Base-by-base conservation (phyloP, 2,113 vertebrate genomes). In the Pelmatolapia mariae region DNA sequence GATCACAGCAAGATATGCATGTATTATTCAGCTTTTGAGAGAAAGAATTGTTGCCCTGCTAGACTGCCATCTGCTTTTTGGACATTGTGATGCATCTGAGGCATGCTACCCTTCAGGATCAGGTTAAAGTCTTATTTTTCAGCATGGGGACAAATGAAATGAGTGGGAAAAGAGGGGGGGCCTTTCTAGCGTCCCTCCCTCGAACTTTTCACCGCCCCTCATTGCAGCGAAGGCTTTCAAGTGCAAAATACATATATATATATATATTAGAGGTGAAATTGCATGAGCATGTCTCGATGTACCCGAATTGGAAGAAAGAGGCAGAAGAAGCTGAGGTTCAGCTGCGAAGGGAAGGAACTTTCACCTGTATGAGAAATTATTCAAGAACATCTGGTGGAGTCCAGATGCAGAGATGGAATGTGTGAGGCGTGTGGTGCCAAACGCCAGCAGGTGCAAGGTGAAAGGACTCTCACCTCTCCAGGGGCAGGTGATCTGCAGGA, bases 1-100 rank as follows among this genome's bases (percentile, higher is more conserved):
- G 93, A 94, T 94, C 91, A 88, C 88, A 87, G 79, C 83, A 73
- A 93, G 85, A 91, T 91, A 83, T 92, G 89, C 91, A 93, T 95
- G 92, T 92, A 92, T 96, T 96, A 95, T 95, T 94, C 93, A 95
- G 91, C 63, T 33, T 87, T 92, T 92, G 83, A 73, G 76, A 89
- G 80, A 90, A 82, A 88, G 91, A 91, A 91, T 89, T 86, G 90
- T 89, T 89, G 83, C 86, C 81, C 89, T 89, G 91, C 88, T 76
- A 86, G 87, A 94, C 84, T 59, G 91, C 90, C 88, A 88, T 93
- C 87, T 89, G 92, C 90, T 91, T 94, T 94, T 89, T 86, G 87
- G 90, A 94, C 91, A 92, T 90, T 91, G 93, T 92, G 87, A 93
- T 92, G 84, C 88, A 89, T 95, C 90, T 85, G 84, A 91, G 92